phyloP scores from a whole-genome alignment of 2,888 invertebrate genomes.

The Tachina grossa region DNA sequence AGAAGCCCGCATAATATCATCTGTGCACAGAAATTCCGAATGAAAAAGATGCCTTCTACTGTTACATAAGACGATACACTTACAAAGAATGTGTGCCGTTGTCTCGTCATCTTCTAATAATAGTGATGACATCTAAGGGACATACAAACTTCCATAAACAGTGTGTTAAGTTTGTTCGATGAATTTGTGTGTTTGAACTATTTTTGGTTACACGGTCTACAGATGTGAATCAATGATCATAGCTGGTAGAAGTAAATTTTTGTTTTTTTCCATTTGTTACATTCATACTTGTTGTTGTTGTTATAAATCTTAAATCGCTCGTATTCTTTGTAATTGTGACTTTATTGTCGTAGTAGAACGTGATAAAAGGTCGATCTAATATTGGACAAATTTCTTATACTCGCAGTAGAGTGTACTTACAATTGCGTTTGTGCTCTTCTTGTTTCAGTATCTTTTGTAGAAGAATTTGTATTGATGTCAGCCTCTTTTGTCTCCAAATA shows the following conservation, averaged over 20 bases:
- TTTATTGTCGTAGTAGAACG: slow-evolving; percentile 70
- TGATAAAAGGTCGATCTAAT: slow-evolving; percentile 77
- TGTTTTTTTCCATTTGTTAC: slow-evolving; percentile 30
- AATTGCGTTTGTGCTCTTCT: slow-evolving; percentile 21
- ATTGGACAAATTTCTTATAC: slow-evolving; percentile 79
- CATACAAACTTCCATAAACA: too few relatives aligned
- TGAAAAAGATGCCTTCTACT: too few relatives aligned
- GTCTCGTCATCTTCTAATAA: too few relatives aligned
- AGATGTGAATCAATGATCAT: slow-evolving; percentile 56
- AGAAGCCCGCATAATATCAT: too few relatives aligned
- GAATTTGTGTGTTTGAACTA: slow-evolving; percentile 5
- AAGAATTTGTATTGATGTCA: slow-evolving; percentile 55
- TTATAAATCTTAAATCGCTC: slow-evolving; percentile 41
- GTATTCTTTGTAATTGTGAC: slow-evolving; percentile 18
- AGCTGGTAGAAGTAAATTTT: slow-evolving; percentile 50
- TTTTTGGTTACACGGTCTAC: slow-evolving; percentile 29
- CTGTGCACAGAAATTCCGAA: too few relatives aligned
- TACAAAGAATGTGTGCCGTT: too few relatives aligned
- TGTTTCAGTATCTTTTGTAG: slow-evolving; percentile 32
- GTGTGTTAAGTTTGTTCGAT: slow-evolving; percentile 2
- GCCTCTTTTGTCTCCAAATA: slow-evolving; percentile 50
- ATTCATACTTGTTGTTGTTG: slow-evolving; percentile 3
- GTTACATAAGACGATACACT: too few relatives aligned
- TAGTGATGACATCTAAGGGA: too few relatives aligned
- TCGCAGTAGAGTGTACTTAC: background rate